Base-by-base conservation (phyloP, 2,797 vertebrate species). In the Potorous gilbertii region DNA sequence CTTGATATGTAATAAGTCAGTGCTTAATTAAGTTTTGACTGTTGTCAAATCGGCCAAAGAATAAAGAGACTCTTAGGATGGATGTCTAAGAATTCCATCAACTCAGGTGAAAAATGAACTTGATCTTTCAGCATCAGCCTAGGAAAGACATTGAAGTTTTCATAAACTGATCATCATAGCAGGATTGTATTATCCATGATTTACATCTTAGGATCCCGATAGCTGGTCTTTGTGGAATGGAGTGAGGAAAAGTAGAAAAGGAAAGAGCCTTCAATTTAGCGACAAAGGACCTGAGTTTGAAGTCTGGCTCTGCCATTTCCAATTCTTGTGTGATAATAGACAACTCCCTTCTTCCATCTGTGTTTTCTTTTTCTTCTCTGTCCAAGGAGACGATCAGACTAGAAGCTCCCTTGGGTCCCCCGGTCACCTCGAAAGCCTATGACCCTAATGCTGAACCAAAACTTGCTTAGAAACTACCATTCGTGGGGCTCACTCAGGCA, bases 401-500 rank as follows among this genome's bases (percentile, higher is more conserved):
- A 21, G 66, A 87, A 3, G 10, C 74, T 87, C 24, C 21, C 74
- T 50, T 11, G 40, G 74, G 21, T 46, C 2, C 21, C 29, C 31
- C 11, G 59, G 29, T 3, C 59, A 34, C 31, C 24, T 24, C 74
- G 1, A 24, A 40, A 81, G 24, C 74, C 74, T 12, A 27, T 46
- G 40, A 87, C 74, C 21, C 24, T 50, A 46, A 87, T 11, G 24
- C 6, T 27, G 74, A 24, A 27, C 40, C 74, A 46, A 27, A 50
- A 27, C 21, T 87, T 87, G 66, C 95, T 95, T 96, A 93, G 94
- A 96, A 97, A 95, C 94, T 28, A 92, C 40, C 96, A 96, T 91
- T 96, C 90, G 95, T 96, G 94, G 97, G 97, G 97, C 97, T 96
- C 94, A 55, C 94, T 96, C 98, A 97, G 96, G 94, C 94, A 66